phyloP scores from a whole-genome alignment of 2,113 vertebrate species.

The Microcebus lehilahytsara region DNA sequence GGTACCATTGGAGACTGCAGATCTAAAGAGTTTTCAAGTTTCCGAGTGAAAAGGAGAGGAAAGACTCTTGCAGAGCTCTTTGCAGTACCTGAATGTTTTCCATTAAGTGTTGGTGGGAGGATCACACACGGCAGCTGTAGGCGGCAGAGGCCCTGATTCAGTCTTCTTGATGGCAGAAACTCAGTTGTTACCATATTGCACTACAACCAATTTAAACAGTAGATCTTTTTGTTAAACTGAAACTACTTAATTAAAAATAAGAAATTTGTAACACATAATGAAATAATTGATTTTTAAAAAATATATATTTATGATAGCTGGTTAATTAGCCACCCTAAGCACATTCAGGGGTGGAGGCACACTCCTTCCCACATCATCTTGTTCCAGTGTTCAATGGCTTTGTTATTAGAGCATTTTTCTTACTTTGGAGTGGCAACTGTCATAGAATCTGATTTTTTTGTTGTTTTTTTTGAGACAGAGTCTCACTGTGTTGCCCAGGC shows the following conservation, averaged over 20 bases:
- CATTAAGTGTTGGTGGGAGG: neutral
- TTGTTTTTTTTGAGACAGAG: too few relatives aligned
- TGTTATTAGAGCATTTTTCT: neutral
- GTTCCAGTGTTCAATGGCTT: neutral
- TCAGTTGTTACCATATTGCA: neutral
- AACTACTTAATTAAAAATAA: constrained; percentile 5
- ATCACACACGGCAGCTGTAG: rapidly evolving
- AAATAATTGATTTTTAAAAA: neutral
- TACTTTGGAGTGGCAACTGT: neutral
- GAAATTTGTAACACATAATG: neutral
- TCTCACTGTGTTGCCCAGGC: too few relatives aligned
- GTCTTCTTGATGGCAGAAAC: neutral
- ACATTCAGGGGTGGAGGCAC: too few relatives aligned
- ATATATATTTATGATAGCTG: neutral
- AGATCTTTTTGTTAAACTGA: neutral
- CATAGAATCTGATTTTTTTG: too few relatives aligned
- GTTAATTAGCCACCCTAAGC: neutral
- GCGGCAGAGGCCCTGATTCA: neutral
- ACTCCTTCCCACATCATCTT: neutral
- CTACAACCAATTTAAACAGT: neutral
- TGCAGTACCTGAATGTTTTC: neutral
- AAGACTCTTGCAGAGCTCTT: neutral
- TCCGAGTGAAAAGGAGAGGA: neutral
- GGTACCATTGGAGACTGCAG: too few relatives aligned
- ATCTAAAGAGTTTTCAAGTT: neutral